Evolutionary conservation across 2,113 vertebrate genomes (phyloP).

Genomic region (Hemiscyllium ocellatum): DNA sequence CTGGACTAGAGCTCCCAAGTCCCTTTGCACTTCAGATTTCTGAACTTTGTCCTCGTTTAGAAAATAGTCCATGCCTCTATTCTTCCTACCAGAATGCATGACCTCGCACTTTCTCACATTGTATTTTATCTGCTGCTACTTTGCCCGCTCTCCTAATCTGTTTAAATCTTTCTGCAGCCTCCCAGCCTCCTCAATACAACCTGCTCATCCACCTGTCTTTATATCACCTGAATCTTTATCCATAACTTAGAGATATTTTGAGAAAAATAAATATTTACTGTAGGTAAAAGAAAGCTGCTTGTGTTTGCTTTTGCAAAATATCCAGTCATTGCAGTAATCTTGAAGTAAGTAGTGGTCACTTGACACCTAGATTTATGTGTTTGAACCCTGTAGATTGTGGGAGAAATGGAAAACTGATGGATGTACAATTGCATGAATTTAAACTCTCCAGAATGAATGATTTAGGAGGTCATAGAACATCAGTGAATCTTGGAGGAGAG

Average conservation of each 20-base stretch:
- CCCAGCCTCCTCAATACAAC: too few species aligned
- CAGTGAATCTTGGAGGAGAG: background rate
- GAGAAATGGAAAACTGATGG: background rate
- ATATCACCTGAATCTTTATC: background rate
- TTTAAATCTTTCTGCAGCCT: too few species aligned
- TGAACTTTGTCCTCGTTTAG: too few species aligned
- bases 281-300: background rate
- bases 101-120: too few species aligned
- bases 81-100: too few species aligned
- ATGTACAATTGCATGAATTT: background rate
- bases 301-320: background rate
- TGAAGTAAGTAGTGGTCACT: background rate
- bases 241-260: background rate
- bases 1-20: too few species aligned
- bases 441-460: background rate
- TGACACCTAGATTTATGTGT: background rate
- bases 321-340: background rate
- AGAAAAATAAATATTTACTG: background rate
- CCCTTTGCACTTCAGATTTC: too few species aligned
- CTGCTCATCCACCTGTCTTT: too few species aligned
- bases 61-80: too few species aligned
- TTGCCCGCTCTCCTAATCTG: too few species aligned
- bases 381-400: background rate
- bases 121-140: too few species aligned
- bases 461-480: background rate